Evolutionary conservation across 2,113 vertebrate species (phyloP).

Genomic region (Caranx ignobilis): DNA sequence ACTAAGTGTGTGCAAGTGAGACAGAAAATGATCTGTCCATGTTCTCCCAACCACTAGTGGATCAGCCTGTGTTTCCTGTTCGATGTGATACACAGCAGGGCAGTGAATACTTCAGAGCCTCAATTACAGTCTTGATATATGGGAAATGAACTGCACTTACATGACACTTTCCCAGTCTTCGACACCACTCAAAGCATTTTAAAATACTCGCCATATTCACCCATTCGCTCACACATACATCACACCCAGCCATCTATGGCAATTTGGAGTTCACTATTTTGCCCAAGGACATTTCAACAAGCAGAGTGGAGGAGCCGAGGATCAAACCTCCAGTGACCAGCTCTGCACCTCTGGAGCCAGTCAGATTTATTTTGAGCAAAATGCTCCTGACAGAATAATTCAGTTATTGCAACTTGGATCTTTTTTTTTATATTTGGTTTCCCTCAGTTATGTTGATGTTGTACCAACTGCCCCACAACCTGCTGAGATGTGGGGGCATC

Average conservation of each 20-base stretch:
- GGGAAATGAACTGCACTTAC: too few relatives aligned
- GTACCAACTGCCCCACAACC: neutral
- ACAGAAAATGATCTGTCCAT: neutral
- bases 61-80: neutral
- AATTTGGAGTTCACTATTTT: too few relatives aligned
- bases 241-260: too few relatives aligned
- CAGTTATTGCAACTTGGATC: neutral
- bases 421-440: neutral
- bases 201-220: too few relatives aligned
- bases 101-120: neutral
- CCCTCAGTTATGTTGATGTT: neutral
- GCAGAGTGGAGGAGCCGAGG: too few relatives aligned
- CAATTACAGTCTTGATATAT: neutral
- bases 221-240: too few relatives aligned
- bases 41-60: conserved; percentile 6
- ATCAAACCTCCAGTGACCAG: too few relatives aligned
- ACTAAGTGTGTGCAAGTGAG: neutral
- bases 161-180: too few relatives aligned
- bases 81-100: too few relatives aligned
- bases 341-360: too few relatives aligned
- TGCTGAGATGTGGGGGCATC: neutral
- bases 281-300: too few relatives aligned
- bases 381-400: neutral
- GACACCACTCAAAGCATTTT: too few relatives aligned
- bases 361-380: neutral